Conservation (phyloP, 2,888 invertebrate genomes). For the Omphaloscelis lunosa region DNA sequence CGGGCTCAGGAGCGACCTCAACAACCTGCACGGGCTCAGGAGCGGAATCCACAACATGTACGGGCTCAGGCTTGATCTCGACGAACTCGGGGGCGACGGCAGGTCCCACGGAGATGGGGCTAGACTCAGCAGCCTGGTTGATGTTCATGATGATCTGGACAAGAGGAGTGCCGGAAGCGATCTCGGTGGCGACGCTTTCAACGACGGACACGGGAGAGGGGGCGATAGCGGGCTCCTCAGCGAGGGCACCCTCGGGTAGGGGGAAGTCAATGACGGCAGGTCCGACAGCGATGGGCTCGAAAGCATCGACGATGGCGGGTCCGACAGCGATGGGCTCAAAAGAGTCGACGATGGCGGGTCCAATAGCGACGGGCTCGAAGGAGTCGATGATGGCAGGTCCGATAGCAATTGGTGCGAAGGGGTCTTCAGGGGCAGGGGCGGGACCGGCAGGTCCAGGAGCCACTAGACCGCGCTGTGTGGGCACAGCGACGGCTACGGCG, state of each 20-base stretch:
- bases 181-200: constrained; percentile 32
- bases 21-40: constrained; percentile 29
- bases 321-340: constrained; percentile 35
- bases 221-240: constrained; percentile 22
- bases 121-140: constrained; percentile 51
- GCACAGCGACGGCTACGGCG: constrained; percentile 58
- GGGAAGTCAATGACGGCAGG: constrained; percentile 57
- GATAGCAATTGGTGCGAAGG: constrained; percentile 65
- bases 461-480: constrained; percentile 57
- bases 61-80: constrained; percentile 45
- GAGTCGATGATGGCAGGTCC: constrained; percentile 59
- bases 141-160: constrained; percentile 73
- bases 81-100: constrained; percentile 64
- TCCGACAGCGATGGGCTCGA: constrained; percentile 35
- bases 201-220: constrained; percentile 39
- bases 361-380: constrained; percentile 40
- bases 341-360: constrained; percentile 59
- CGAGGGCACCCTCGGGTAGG: constrained; percentile 43
- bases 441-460: constrained; percentile 54
- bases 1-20: constrained; percentile 48
- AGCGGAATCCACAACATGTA: constrained; percentile 20
- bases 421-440: constrained; percentile 37
- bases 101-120: constrained; percentile 56
- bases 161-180: constrained; percentile 59
- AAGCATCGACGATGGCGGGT: constrained; percentile 29